These are phyloP conservation scores for Tribolium freemani DNA, from an alignment of 2,888 invertebrate genomes.

Conservation along the genomic window DNA sequence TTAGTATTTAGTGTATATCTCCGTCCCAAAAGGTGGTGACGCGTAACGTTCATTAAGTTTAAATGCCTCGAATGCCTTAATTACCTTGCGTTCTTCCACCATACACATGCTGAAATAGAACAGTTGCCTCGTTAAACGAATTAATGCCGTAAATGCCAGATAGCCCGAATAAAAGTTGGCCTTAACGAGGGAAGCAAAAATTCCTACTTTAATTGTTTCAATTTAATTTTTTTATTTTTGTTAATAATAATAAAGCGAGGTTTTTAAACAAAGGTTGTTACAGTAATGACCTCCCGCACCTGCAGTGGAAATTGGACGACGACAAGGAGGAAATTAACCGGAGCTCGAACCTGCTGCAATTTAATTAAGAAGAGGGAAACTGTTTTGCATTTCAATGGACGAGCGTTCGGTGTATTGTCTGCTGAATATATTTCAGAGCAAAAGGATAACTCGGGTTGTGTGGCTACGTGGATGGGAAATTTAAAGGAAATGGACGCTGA, in stretches of 20 bases:
- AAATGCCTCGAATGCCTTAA: slow-evolving; percentile 49
- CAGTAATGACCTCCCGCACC: slow-evolving; percentile 37
- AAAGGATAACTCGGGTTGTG: slow-evolving; percentile 2
- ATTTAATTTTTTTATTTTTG: neutral
- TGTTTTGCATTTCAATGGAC: slow-evolving; percentile 59
- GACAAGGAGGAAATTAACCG: slow-evolving; percentile 43
- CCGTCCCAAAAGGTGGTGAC: slow-evolving; percentile 50
- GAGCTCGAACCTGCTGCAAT: slow-evolving; percentile 49
- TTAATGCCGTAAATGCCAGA: slow-evolving; percentile 45
- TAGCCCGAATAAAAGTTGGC: slow-evolving; percentile 34
- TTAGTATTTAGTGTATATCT: slow-evolving; percentile 39
- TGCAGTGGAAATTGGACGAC: slow-evolving; percentile 42
- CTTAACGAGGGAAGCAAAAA: slow-evolving; percentile 9
- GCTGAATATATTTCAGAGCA: slow-evolving; percentile 37
- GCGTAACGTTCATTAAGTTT: slow-evolving; percentile 52
- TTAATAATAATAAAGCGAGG: neutral
- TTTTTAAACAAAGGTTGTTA: slow-evolving; percentile 27
- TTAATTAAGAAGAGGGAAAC: slow-evolving; percentile 60
- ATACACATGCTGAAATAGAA: slow-evolving; percentile 42
- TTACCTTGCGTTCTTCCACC: slow-evolving; percentile 41
- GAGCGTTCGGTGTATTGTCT: slow-evolving; percentile 41
- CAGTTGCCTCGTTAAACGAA: slow-evolving; percentile 46
- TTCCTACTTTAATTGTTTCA: slow-evolving; percentile 11
- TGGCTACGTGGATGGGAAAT: slow-evolving; percentile 9
- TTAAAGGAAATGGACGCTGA: slow-evolving; percentile 1